A percentile compares a stretch with the other conserved stretches of the same genome.
Evolutionary conservation across 2,888 invertebrate species (phyloP).

Genomic region (Physocephala rufipes): DNA sequence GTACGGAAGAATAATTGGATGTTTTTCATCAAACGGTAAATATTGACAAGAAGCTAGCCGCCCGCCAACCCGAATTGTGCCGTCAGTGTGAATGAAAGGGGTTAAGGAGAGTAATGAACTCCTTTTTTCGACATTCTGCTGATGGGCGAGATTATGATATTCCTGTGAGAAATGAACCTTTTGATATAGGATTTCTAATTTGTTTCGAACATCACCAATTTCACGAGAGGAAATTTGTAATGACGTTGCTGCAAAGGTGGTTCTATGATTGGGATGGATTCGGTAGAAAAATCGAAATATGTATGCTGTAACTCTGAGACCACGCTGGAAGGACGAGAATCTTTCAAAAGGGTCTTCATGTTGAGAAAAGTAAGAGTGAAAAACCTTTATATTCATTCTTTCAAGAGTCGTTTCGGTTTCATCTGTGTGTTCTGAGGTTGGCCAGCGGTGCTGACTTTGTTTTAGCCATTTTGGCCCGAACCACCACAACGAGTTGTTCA

Average conservation of each 20-base stretch:
- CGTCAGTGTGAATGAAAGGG: conserved; percentile 28
- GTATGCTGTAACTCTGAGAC: conserved; percentile 35
- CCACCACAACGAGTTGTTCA: conserved; percentile 35
- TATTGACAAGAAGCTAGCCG: conserved; percentile 21
- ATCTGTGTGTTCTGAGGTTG: neutral
- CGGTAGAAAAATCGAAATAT: conserved; percentile 25
- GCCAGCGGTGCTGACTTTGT: neutral
- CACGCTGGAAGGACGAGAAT: conserved; percentile 34
- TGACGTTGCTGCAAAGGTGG: neutral
- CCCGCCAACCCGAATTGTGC: conserved; percentile 32
- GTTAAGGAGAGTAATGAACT: conserved; percentile 36
- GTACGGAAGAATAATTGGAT: conserved; percentile 29
- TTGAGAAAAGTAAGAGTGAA: neutral
- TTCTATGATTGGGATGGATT: no score
- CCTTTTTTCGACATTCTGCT: conserved; percentile 16
- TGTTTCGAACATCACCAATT: neutral
- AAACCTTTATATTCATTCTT: no score
- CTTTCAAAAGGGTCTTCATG: conserved; percentile 25
- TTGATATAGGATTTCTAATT: neutral
- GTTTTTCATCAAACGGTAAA: conserved; percentile 24
- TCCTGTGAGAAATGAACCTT: conserved; percentile 25
- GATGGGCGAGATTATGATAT: conserved; percentile 9
- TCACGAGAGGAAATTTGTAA: neutral
- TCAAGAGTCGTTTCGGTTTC: conserved; percentile 33
- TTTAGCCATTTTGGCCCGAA: conserved; percentile 28